Conservation (phyloP, 2,888 invertebrate species). For the Rutpela maculata region DNA sequence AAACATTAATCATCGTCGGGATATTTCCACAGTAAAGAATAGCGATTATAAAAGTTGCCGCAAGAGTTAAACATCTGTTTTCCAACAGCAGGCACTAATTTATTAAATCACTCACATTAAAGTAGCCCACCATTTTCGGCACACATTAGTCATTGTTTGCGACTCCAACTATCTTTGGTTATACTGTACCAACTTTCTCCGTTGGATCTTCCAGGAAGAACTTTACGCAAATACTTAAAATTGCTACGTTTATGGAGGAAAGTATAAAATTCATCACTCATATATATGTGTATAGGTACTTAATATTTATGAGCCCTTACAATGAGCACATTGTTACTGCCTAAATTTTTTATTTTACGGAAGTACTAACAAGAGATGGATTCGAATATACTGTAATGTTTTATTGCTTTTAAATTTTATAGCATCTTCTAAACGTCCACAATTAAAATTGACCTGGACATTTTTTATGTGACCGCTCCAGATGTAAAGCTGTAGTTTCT, state of each 20-base stretch:
- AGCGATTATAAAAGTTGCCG: too few relatives aligned
- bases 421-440: not conserved
- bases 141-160: too few relatives aligned
- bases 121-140: too few relatives aligned
- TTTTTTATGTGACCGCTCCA: not conserved
- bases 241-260: slow-evolving; percentile 3
- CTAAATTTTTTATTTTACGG: not conserved
- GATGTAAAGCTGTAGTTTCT: not conserved
- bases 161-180: too few relatives aligned
- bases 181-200: not conserved
- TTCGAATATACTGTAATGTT: not conserved
- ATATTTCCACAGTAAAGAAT: too few relatives aligned
- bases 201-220: not conserved
- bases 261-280: not conserved
- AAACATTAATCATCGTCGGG: too few relatives aligned
- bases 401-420: not conserved
- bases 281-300: too few relatives aligned
- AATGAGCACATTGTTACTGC: not conserved
- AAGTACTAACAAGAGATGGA: not conserved
- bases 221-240: not conserved
- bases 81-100: too few relatives aligned
- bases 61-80: too few relatives aligned
- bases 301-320: not conserved
- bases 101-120: too few relatives aligned
- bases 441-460: not conserved